Evolutionary conservation across 30 jellyfish, hydroid and myxozoan species (phyloP).

Genomic region (Aurelia aurita complex sp. Pacific): DNA sequence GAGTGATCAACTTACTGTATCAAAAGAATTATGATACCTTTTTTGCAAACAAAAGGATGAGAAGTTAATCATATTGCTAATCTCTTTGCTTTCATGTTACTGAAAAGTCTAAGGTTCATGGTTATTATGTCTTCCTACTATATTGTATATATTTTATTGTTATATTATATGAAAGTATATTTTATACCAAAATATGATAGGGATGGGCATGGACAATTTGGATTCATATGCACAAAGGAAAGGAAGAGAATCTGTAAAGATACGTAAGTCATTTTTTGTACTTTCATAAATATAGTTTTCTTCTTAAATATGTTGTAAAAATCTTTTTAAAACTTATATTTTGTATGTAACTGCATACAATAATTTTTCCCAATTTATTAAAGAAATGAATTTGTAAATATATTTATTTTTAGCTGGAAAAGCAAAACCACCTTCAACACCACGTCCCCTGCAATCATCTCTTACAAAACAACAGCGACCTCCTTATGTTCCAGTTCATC

Average conservation of each 20-base stretch:
- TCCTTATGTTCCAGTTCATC: constrained; percentile 73
- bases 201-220: constrained; percentile 26
- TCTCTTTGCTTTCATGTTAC: too few species aligned
- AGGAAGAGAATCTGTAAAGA: constrained; percentile 48
- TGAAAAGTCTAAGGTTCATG: too few species aligned
- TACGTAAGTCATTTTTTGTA: constrained; percentile 31
- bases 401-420: constrained; percentile 45
- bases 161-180: neutral
- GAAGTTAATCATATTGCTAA: too few species aligned
- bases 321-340: too few species aligned
- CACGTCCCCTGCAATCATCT: constrained; percentile 73
- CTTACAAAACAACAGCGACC: constrained; percentile 78
- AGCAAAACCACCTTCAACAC: constrained; percentile 71
- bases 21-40: too few species aligned
- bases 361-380: neutral
- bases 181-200: neutral
- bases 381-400: neutral
- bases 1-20: too few species aligned
- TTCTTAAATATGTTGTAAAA: too few species aligned
- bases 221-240: constrained; percentile 42
- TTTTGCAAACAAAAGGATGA: too few species aligned
- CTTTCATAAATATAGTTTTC: too few species aligned
- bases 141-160: too few species aligned
- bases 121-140: too few species aligned
- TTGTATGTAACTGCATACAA: too few species aligned